Percentiles rank a stretch among this genome's conserved stretches.
Conservation (phyloP, 1,140 invertebrate genomes). For the Pseudomyrmex dendroicus region DNA sequence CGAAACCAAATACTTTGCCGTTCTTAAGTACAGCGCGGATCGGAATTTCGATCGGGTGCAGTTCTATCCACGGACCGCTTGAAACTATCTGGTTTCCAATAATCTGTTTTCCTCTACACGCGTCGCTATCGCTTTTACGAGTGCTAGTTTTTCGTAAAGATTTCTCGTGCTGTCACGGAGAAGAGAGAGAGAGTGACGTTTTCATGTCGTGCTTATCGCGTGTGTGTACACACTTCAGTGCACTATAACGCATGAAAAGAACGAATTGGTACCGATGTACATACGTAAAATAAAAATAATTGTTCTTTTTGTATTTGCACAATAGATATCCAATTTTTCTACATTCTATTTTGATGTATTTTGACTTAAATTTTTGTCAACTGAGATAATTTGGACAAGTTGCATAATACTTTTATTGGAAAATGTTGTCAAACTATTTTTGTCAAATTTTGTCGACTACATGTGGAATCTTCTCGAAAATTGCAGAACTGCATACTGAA, state of each 20-base stretch:
- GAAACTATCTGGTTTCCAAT: slow-evolving; percentile 56
- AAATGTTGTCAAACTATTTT: no score
- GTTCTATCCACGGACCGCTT: slow-evolving; percentile 28
- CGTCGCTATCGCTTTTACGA: slow-evolving; percentile 53
- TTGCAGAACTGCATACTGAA: no score
- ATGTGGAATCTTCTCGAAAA: no score
- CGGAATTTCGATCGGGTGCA: slow-evolving; percentile 20
- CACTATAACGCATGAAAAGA: slow-evolving; percentile 7
- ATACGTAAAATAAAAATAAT: slow-evolving; percentile 17
- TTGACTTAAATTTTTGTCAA: no score
- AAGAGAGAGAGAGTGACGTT: slow-evolving; percentile 36
- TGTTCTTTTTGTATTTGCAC: background rate
- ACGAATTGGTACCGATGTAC: background rate
- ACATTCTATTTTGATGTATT: no score
- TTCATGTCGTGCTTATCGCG: slow-evolving; percentile 40
- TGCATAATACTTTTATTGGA: no score
- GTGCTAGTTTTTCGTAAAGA: slow-evolving; percentile 45
- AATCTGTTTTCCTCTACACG: slow-evolving; percentile 50
- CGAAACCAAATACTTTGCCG: slow-evolving; percentile 4
- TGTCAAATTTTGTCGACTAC: no score
- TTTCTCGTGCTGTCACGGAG: slow-evolving; percentile 24
- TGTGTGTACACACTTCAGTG: slow-evolving; percentile 46
- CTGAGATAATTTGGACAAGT: no score
- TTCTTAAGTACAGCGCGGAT: slow-evolving; percentile 3
- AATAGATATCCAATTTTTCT: no score